Base-by-base conservation (phyloP, 2,888 invertebrate genomes). In the Byasa hedistus region DNA sequence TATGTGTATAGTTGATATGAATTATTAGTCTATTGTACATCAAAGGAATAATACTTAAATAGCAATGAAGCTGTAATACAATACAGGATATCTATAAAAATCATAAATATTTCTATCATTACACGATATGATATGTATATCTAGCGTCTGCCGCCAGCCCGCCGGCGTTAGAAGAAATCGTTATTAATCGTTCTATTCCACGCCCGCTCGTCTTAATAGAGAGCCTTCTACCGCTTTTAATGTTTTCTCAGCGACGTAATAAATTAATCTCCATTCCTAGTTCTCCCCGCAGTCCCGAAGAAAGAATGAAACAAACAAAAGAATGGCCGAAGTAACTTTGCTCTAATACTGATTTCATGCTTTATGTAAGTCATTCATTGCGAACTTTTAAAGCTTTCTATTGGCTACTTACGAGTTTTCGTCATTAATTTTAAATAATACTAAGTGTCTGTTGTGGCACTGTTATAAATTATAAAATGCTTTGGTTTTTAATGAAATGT, bases 231-330 rank as follows among this genome's bases (percentile, higher is more conserved):
- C 66, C 81, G 85, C 81, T 87, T 84, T 83, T 86, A 86, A 86
- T 89, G 89, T 90, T 89, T 86, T 87, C 87, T 85, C 81, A 79
- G 83, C 74, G 82, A 85, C 82, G 85, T 87, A 89, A 88, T 88
- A 91, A 89, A 91, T 91, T 89, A 90, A 89, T 91, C 89, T 89
- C 89, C 79, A 89, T 91, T 86, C 84, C 77, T 80, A 76, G 76
- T 79, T 59, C 79, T 79, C 77, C 74, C 77, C 72, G 73, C 71
- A 70, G 70, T 68, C 70, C 60, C 74, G 64, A 65, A 64, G 61
- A 72, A 73, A 72, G 73, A 74, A 73, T 57, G 27, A 62, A 69
- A 70, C 69, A 81, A 84, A 83, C 79, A 83, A 86, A 84, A 86
- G 84, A 87, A 87, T 82, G 77, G 76, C 73, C 71, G 71, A 75